These are phyloP conservation scores for Strigamia crassipes DNA, from an alignment of 2,888 invertebrate genomes.

Conservation along the genomic window DNA sequence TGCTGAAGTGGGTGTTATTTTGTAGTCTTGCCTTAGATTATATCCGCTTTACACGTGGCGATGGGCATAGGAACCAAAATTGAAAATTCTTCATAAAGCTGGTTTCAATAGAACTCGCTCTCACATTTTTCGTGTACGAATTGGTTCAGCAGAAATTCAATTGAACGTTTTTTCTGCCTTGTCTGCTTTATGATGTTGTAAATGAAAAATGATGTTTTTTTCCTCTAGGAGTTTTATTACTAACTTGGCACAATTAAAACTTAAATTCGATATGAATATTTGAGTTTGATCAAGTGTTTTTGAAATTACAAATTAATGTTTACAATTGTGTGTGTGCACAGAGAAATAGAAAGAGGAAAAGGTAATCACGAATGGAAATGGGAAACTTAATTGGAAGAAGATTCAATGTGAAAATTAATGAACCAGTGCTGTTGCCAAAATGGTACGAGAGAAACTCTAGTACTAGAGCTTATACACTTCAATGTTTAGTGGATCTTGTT, in stretches of 20 bases:
- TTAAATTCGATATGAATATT: too few species aligned
- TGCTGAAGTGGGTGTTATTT: background rate
- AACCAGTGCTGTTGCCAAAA: background rate
- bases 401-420: background rate
- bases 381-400: slow-evolving; percentile 10
- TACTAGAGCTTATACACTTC: background rate
- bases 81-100: background rate
- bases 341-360: background rate
- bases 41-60: background rate
- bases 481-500: background rate
- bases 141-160: background rate
- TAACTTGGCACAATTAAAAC: too few species aligned
- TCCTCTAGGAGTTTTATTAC: too few species aligned
- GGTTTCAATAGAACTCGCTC: background rate
- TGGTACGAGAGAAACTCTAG: background rate
- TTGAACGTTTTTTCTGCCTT: too few species aligned
- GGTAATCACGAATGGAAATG: background rate
- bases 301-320: too few species aligned
- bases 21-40: background rate
- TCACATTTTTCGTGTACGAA: background rate
- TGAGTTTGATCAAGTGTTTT: too few species aligned
- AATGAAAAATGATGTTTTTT: too few species aligned
- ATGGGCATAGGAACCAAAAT: background rate
- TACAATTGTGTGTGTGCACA: too few species aligned
- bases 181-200: too few species aligned